Evolutionary conservation across 2,888 invertebrate genomes (phyloP).

Genomic region (Cataglyphis rosenhaueri): DNA sequence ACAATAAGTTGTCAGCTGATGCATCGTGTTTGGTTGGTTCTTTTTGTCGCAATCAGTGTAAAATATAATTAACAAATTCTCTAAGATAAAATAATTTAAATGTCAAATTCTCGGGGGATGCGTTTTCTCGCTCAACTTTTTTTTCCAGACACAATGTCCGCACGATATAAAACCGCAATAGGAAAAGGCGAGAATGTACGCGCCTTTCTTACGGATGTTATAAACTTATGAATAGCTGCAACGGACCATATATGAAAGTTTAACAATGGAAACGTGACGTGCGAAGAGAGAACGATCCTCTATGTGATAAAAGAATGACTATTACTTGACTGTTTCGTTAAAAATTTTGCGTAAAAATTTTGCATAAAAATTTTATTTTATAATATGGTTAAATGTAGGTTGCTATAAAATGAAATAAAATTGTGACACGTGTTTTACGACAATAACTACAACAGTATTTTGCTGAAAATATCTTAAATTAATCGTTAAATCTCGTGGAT

Average conservation of each 20-base stretch:
- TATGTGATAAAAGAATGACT: neutral
- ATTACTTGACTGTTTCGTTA: neutral
- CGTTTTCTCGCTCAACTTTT: neutral
- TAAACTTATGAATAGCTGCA: conserved; percentile 37
- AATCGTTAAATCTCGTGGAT: neutral
- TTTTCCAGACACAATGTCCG: neutral
- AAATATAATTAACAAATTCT: conserved; percentile 29
- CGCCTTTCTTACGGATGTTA: conserved; percentile 11
- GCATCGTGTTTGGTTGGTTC: neutral
- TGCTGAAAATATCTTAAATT: neutral
- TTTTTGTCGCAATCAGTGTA: conserved; percentile 4
- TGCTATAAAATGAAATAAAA: neutral
- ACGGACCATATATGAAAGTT: conserved; percentile 28
- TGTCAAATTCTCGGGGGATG: neutral
- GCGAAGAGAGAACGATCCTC: conserved; percentile 21
- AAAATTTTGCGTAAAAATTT: conserved; percentile 32
- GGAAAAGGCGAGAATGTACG: conserved; percentile 14
- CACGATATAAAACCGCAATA: neutral
- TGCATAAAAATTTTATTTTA: neutral
- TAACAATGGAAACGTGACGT: conserved; percentile 35
- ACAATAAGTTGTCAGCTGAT: conserved; percentile 22
- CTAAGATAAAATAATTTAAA: conserved; percentile 18
- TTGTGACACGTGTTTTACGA: neutral
- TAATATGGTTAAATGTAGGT: neutral
- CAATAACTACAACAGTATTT: neutral